Base-by-base conservation (phyloP, 2,113 vertebrate species). In the Desmodus rotundus region DNA sequence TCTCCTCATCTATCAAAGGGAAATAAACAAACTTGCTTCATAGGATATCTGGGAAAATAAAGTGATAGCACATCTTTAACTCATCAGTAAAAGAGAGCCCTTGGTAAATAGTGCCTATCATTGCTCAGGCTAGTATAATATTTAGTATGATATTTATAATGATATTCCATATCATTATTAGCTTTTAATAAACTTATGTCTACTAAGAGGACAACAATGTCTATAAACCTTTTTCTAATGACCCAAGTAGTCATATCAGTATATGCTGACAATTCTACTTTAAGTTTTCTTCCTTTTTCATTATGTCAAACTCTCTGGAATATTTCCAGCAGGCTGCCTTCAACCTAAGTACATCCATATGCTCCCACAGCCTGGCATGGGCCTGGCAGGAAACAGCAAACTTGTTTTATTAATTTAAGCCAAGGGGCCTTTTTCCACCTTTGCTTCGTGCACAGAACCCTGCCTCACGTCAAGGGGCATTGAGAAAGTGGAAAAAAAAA, bases 401-500 rank as follows among this genome's bases (percentile, higher is more conserved):
- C 38, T 65, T 43, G n/a, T n/a, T 65, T 89, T 78, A 58, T 81
- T 74, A 41, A 52, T 68, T 87, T 65, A 95, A 95, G n/a, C 63
- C 85, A 65, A 65, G 10, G 8, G 41, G 41, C 17, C 20, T 86
- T 78, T 93, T 52, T 82, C 73, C 14, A 80, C 13, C 56, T 96
- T 80, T 87, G 74, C 24, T 92, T 95, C 86, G 61, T 85, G 70
- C 45, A 88, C 3, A 70, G 88, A 95, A 72, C 17, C 56, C 41
- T 16, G 4, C 45, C 24, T 85, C 22, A 70, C 89, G 65, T 73
- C 92, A 84, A 90, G n/a, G 52, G 83, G 56, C 65, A 45, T 36
- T 84, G 61, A 88, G 74, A 70, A 95, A 96, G 72, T 50, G 43
- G 77, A 93, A 90, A 91, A 82, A 58, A 73, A 73, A 93, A 70